A percentile compares a stretch with the other conserved stretches of the same genome.
Evolutionary conservation across 2,888 invertebrate genomes (phyloP).

Genomic region (Sipunculus nudus): DNA sequence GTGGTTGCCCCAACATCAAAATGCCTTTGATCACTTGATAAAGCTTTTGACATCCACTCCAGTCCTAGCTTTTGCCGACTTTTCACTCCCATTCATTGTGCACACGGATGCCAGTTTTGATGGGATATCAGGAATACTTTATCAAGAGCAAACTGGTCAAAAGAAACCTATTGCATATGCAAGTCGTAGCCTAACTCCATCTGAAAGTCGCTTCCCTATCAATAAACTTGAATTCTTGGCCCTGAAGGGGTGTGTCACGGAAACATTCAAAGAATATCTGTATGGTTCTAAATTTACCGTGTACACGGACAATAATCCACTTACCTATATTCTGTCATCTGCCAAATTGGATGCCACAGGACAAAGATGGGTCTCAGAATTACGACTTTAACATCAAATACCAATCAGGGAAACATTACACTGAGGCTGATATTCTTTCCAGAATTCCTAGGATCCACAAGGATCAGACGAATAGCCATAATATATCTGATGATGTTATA

Average conservation of each 20-base stretch:
- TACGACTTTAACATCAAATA: constrained; percentile 6
- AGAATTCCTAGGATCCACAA: no score
- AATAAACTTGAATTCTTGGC: neutral
- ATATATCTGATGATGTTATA: no score
- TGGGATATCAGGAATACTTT: no score
- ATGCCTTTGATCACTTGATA: no score
- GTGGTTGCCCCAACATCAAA: no score
- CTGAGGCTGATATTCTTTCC: constrained; percentile 8
- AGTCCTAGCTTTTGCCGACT: no score
- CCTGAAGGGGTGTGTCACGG: neutral
- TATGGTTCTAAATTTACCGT: neutral
- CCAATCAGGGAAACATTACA: neutral
- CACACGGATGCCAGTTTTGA: no score
- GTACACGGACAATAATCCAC: constrained; percentile 2
- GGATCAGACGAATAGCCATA: no score
- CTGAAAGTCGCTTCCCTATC: neutral
- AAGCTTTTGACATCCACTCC: no score
- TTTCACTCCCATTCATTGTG: no score
- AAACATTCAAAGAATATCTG: neutral
- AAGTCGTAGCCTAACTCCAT: neutral
- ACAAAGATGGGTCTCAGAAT: neutral
- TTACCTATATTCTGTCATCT: neutral
- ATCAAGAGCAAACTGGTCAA: no score
- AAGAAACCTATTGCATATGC: neutral
- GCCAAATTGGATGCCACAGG: constrained; percentile 1